Conservation (phyloP, 2,113 vertebrate genomes). For the Scolopax mira region DNA sequence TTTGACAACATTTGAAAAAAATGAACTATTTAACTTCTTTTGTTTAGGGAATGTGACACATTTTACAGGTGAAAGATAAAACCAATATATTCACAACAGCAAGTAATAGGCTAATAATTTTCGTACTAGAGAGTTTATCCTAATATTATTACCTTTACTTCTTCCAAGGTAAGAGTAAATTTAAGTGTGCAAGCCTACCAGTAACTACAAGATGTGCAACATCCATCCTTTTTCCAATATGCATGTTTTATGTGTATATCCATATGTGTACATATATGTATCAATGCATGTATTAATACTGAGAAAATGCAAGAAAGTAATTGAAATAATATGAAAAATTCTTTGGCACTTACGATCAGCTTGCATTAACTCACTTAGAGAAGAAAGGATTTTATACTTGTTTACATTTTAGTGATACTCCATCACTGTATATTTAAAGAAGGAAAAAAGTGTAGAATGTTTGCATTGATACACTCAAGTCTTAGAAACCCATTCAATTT, state of each 20-base stretch:
- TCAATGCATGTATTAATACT: fast-evolving
- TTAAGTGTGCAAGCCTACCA: not conserved
- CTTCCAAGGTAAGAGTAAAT: not conserved
- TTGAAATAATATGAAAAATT: not conserved
- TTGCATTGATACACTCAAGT: constrained; percentile 84
- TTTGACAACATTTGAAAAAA: not conserved
- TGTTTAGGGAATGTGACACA: not conserved
- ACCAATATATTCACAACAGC: not conserved
- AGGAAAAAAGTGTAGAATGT: constrained; percentile 83
- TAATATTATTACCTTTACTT: not conserved
- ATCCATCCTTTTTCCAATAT: not conserved
- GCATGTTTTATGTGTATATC: not conserved
- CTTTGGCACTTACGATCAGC: not conserved
- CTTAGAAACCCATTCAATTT: constrained; percentile 88
- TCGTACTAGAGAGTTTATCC: not conserved
- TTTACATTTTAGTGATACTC: constrained; percentile 85
- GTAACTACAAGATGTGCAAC: not conserved
- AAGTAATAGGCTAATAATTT: not conserved
- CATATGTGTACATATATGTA: fast-evolving
- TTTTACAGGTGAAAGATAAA: constrained; percentile 11
- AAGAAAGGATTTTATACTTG: constrained; percentile 60
- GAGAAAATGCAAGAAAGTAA: not conserved
- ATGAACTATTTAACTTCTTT: not conserved
- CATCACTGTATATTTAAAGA: constrained; percentile 85
- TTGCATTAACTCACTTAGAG: constrained; percentile 20